Evolutionary conservation across 2,113 vertebrate species (phyloP), one percentile per base, ranked within the genome.

Genomic region (Rynchops niger): DNA sequence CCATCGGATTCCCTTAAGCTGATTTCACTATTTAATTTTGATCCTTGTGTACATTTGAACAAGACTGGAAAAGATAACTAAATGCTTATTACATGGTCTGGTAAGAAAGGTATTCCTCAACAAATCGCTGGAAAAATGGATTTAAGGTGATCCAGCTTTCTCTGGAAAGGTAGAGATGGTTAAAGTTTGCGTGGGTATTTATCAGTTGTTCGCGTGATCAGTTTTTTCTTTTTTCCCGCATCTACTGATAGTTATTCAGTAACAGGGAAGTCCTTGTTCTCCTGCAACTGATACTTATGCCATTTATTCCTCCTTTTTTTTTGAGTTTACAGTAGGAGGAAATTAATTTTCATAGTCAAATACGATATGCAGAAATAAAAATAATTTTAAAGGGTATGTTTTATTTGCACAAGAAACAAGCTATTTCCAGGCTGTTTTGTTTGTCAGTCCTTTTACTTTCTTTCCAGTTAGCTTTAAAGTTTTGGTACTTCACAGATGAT

Each of bases 341-440:
- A 91, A 73, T 95, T 21, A 53, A 62, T 82, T 92, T 67, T 90
- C 72, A 18, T 69, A 83, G 9, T 91, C 15, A 72, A 77, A 83
- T 88, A 69, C 66, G 67, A 63, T 83, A 70, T 65, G 62, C 69
- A 86, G 83, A 91, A 94, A 58, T 94, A 77, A 81, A 91, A 83
- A 77, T 61, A 69, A 34, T 88, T 83, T n/a, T 61, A 47, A 92
- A 30, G 0, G 0, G 21, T 61, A 36, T 34, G 15, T 65, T 91
- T 90, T 93, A 47, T 67, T 92, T 90, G 45, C 43, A 55, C 12
- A 67, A 72, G 27, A 56, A 79, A 59, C 9, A 3, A 83, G 21
- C 40, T 70, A 6, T 88, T 94, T 93, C 58, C 43, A 70, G 50
- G 76, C 59, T 81, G 20, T 40, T 93, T 78, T 82, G 42, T 82